Evolutionary conservation across 2,113 vertebrate genomes (phyloP).

Genomic region (Macquaria australasica): DNA sequence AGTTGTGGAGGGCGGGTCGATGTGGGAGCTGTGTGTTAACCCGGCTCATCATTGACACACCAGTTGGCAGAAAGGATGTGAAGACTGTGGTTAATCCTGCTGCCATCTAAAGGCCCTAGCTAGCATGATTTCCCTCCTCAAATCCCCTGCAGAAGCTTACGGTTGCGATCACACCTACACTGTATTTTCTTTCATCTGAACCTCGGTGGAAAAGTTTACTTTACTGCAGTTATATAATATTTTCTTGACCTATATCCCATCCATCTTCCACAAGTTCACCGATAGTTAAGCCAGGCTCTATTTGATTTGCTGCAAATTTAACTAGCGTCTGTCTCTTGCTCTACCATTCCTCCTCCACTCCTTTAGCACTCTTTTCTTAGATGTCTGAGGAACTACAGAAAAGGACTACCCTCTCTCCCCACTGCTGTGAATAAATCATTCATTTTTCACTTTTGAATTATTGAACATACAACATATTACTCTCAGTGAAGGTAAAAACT

Average conservation of each 20-base stretch:
- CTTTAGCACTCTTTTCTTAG: slow-evolving; percentile 48
- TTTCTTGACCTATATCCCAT: slow-evolving; percentile 43
- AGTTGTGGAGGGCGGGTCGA: slow-evolving; percentile 25
- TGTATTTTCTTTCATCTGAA: slow-evolving; percentile 29
- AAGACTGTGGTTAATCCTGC: slow-evolving; percentile 44
- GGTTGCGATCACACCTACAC: slow-evolving; percentile 62
- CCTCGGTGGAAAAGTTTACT: slow-evolving; percentile 43
- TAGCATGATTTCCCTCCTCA: slow-evolving; percentile 21
- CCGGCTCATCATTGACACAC: slow-evolving; percentile 48
- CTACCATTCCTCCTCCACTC: slow-evolving; percentile 4
- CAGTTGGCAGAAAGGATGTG: slow-evolving; percentile 38
- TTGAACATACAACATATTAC: slow-evolving; percentile 77
- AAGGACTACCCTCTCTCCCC: slow-evolving; percentile 46
- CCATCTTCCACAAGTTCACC: slow-evolving; percentile 30
- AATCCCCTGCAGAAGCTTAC: slow-evolving; percentile 49
- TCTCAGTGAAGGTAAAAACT: slow-evolving; percentile 66
- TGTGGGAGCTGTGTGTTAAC: slow-evolving; percentile 39
- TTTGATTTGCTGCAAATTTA: slow-evolving; percentile 48
- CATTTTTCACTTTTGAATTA: slow-evolving; percentile 74
- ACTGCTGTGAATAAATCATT: slow-evolving; percentile 77
- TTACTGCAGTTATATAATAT: slow-evolving; percentile 26
- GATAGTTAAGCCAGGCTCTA: slow-evolving; percentile 24
- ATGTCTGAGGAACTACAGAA: slow-evolving; percentile 43
- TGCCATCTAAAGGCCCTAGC: slow-evolving; percentile 31
- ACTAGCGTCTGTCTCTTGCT: slow-evolving; percentile 33